Evolutionary conservation across 2,888 invertebrate genomes (phyloP).

Genomic region (Drosophila anomelani): DNA sequence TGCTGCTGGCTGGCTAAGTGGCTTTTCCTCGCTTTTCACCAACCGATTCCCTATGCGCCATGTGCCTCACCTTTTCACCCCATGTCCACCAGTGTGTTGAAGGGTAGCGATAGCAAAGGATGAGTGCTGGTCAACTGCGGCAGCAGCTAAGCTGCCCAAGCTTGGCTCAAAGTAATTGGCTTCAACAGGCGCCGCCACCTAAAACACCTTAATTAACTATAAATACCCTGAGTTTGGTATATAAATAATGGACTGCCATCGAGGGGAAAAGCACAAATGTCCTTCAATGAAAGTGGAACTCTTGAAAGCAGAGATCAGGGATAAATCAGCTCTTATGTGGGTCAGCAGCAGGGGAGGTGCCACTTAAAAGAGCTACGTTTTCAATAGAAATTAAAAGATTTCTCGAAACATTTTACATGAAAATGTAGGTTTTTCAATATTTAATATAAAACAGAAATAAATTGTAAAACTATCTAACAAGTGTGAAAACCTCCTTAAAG

Average conservation of each 20-base stretch:
- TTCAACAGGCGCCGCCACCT: slow-evolving; percentile 21
- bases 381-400: not conserved
- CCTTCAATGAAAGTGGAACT: slow-evolving; percentile 9
- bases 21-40: slow-evolving; percentile 31
- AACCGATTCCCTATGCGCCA: slow-evolving; percentile 37
- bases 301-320: slow-evolving; percentile 17
- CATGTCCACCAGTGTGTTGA: slow-evolving; percentile 13
- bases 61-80: slow-evolving; percentile 30
- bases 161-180: slow-evolving; percentile 49
- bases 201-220: slow-evolving; percentile 62
- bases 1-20: slow-evolving; percentile 54
- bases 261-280: slow-evolving; percentile 5
- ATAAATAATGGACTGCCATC: slow-evolving; percentile 38
- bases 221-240: slow-evolving; percentile 51
- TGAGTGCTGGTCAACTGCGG: slow-evolving; percentile 36
- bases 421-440: too few species aligned
- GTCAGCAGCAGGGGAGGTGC: not conserved
- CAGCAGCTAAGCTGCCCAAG: slow-evolving; percentile 27
- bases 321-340: slow-evolving; percentile 2
- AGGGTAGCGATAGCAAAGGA: slow-evolving; percentile 17
- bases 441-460: too few species aligned
- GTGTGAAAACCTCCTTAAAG: not conserved
- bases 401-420: not conserved
- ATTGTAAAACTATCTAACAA: not conserved
- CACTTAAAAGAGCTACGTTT: not conserved